Conservation (phyloP, 2,888 invertebrate genomes). For the Ryuthela nishihirai region DNA sequence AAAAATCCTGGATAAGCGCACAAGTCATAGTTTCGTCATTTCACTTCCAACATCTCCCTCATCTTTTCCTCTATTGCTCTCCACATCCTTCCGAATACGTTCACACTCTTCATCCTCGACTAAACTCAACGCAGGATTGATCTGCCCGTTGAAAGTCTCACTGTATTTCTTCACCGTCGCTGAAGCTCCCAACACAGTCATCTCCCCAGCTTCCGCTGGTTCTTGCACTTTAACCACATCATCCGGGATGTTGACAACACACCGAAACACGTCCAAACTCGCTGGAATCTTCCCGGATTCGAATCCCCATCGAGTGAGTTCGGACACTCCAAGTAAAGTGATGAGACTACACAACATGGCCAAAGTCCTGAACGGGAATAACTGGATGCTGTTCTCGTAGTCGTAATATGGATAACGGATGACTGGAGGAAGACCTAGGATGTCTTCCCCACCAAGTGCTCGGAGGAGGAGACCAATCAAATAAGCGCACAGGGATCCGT, state of each 20-base stretch:
- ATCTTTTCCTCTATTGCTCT: too few species aligned
- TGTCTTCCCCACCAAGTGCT: slow-evolving; percentile 79
- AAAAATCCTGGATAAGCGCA: background rate
- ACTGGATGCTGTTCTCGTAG: slow-evolving; percentile 61
- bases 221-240: slow-evolving; percentile 70
- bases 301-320: slow-evolving; percentile 79
- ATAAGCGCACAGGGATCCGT: slow-evolving; percentile 88
- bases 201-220: slow-evolving; percentile 61
- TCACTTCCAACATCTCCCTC: background rate
- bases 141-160: slow-evolving; percentile 79
- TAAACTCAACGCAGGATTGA: slow-evolving; percentile 68
- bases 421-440: slow-evolving; percentile 73
- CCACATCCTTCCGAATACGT: background rate
- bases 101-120: slow-evolving; percentile 37
- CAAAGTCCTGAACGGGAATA: slow-evolving; percentile 93
- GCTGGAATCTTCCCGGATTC: slow-evolving; percentile 79
- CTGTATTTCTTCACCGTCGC: slow-evolving; percentile 58
- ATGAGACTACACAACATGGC: slow-evolving; percentile 83
- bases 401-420: slow-evolving; percentile 75
- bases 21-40: background rate
- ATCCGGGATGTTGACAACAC: slow-evolving; percentile 95
- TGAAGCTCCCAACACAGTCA: slow-evolving; percentile 65
- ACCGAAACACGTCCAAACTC: slow-evolving; percentile 67
- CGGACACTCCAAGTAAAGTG: slow-evolving; percentile 74
- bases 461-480: slow-evolving; percentile 72